Conservation (phyloP, 2,113 vertebrate genomes). For the Capreolus pygargus region DNA sequence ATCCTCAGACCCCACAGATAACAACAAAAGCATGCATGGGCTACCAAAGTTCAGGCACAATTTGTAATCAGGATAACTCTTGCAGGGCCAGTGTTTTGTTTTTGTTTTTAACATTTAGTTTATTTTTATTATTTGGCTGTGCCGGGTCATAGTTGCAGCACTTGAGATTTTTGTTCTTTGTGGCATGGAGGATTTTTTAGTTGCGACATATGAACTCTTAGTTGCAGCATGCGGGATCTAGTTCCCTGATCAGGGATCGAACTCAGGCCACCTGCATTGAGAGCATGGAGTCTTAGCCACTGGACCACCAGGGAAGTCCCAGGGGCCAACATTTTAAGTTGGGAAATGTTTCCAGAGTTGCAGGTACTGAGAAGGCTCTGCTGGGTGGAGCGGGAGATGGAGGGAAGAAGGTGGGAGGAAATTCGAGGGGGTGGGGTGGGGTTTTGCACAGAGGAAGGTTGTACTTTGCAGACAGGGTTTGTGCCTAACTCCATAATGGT, state of each 20-base stretch:
- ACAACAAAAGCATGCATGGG: fast-evolving
- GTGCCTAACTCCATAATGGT: background rate
- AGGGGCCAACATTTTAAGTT: background rate
- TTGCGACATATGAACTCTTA: background rate
- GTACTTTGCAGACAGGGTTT: background rate
- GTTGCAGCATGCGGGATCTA: background rate
- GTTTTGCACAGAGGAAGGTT: background rate
- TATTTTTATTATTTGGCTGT: background rate
- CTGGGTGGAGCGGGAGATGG: fast-evolving
- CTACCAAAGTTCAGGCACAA: too few relatives aligned
- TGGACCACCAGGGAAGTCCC: background rate
- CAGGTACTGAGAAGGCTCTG: background rate
- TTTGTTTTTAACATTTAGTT: background rate
- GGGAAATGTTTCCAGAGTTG: background rate
- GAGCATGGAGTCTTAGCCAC: background rate
- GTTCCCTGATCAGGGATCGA: background rate
- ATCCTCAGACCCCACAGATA: background rate
- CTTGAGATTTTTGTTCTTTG: background rate
- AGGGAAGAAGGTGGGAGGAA: too few relatives aligned
- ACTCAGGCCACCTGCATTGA: background rate
- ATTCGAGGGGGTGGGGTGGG: fast-evolving
- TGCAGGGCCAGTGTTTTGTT: background rate
- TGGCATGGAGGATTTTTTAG: background rate
- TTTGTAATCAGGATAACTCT: background rate
- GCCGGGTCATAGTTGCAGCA: background rate